A percentile compares a stretch with the other conserved stretches of the same genome.
Evolutionary conservation across 2,888 invertebrate species (phyloP).

Genomic region (Marronus borbonicus): DNA sequence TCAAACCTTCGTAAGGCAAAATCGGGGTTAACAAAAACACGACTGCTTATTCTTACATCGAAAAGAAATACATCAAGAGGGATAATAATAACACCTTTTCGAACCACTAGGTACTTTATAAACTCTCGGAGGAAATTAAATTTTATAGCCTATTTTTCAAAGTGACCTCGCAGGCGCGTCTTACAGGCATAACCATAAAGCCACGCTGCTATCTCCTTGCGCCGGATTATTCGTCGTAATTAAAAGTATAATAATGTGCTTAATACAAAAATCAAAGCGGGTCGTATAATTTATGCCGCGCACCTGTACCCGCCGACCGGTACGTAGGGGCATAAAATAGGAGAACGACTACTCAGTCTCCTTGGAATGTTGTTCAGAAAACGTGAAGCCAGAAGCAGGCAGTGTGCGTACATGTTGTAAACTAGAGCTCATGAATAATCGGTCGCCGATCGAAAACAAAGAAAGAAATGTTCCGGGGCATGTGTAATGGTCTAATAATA

Average conservation of each 20-base stretch:
- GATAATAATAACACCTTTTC: no score
- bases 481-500: conserved; percentile 36
- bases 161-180: conserved; percentile 10
- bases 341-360: conserved; percentile 20
- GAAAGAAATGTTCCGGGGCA: conserved; percentile 29
- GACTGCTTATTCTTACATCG: no score
- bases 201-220: conserved; percentile 1
- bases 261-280: conserved; percentile 31
- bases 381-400: not conserved
- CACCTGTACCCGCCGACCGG: conserved; percentile 28
- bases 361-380: conserved; percentile 28
- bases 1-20: no score
- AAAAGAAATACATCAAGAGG: no score
- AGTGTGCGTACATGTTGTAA: conserved; percentile 19
- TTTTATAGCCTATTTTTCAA: conserved; percentile 23
- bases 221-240: conserved; percentile 24
- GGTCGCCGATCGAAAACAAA: conserved; percentile 16
- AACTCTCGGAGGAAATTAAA: conserved; percentile 3
- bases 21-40: no score
- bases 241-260: conserved; percentile 23
- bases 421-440: conserved; percentile 35
- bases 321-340: conserved; percentile 21
- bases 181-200: not conserved
- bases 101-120: not conserved
- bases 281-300: conserved; percentile 19